phyloP scores from a whole-genome alignment of 2,888 invertebrate species.

The Stenchaetothrips biformis region DNA sequence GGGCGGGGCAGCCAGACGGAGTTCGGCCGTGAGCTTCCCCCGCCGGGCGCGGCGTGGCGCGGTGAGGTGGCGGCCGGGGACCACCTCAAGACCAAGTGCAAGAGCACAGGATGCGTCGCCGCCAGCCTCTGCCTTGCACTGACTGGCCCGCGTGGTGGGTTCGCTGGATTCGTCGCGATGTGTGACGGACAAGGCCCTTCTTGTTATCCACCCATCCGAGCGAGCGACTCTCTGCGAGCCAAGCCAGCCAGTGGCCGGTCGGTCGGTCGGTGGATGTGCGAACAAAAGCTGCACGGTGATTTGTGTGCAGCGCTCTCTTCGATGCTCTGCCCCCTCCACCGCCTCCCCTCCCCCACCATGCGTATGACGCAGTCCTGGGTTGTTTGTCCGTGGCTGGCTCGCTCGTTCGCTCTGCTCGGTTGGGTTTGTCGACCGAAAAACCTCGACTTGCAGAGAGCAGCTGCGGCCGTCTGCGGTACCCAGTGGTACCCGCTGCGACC shows the following conservation, averaged over 20 bases:
- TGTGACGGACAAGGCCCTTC: background rate
- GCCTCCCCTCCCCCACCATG: conserved; percentile 29
- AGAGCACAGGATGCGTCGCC: conserved; percentile 7
- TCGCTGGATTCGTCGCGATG: background rate
- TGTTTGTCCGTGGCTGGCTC: conserved; percentile 16
- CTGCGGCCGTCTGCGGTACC: background rate
- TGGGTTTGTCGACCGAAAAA: conserved; percentile 14
- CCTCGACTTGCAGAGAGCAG: background rate
- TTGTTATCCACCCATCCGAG: too few relatives aligned
- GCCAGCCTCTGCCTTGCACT: background rate
- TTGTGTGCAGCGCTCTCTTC: conserved; percentile 43
- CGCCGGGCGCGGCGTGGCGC: background rate
- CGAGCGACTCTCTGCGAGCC: too few relatives aligned
- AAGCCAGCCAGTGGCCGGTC: too few relatives aligned
- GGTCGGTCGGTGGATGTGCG: too few relatives aligned
- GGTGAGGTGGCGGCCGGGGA: background rate
- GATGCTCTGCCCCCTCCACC: conserved; percentile 48
- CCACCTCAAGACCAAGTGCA: conserved; percentile 23
- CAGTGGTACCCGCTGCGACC: background rate
- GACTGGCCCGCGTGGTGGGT: too few relatives aligned
- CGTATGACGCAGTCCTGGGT: background rate
- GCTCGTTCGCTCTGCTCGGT: background rate
- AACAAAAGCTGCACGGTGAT: conserved; percentile 39
- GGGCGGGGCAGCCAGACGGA: conserved; percentile 11
- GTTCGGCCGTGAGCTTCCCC: conserved; percentile 5